Base-by-base conservation (phyloP, 2,888 invertebrate species). In the Tridacna gigas region DNA sequence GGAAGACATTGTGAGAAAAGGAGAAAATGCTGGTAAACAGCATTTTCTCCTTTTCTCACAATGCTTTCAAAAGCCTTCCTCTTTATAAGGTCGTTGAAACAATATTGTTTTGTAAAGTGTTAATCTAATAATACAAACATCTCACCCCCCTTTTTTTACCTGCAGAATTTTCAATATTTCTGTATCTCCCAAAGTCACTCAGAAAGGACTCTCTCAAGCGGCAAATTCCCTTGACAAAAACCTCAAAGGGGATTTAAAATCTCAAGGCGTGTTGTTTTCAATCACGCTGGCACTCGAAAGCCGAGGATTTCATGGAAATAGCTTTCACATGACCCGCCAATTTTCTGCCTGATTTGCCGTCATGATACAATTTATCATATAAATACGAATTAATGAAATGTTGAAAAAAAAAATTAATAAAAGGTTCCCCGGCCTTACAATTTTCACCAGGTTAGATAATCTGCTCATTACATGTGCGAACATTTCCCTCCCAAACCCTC, bases 221-320 rank as follows among this genome's bases (percentile, higher is more conserved):
- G n/a, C 26, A 18, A 71, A 71, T 71, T 71, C 51, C 71, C 26
- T n/a, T 7, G 0, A 71, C 71, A 71, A 71, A 65, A 71, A 71
- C 71, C 71, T 71, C 71, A 71, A 71, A 71, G 51, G 71, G 71
- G 71, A 71, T 71, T 71, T 47, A 48, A 71, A 71, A 71, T 71
- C 71, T 51, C 71, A 71, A 71, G 71, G 48, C 71, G 51, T 71
- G 71, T 26, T 45, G 48, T 51, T 51, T 47, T n/a, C 71, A 71
- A 71, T 71, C 71, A 71, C n/a, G 28, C 51, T 3, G 22, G 51
- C 71, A 45, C 71, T 71, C 71, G 25, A 71, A 71, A 51, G 51
- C 22, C 22, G 25, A 9, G 71, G 26, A 51, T 71, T 71, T 71
- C 71, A 71, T 71, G 71, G 71, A 71, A 71, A 71, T 71, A 51